A percentile compares a stretch with the other conserved stretches of the same genome.
phyloP scores from a whole-genome alignment of 2,888 invertebrate genomes.

The Drosophila leonis region DNA sequence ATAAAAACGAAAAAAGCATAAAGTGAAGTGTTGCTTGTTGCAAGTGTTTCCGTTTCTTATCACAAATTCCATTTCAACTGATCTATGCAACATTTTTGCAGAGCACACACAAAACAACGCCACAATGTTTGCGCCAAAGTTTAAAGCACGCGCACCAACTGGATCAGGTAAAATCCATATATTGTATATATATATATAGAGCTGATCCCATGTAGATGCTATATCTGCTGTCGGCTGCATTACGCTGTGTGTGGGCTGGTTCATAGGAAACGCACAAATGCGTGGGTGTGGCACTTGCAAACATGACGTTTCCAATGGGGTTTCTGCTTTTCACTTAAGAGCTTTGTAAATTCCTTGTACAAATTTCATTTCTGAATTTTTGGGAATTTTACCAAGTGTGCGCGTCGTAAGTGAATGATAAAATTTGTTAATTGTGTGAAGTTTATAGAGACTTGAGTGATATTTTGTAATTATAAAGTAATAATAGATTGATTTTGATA shows the following conservation, averaged over 20 bases:
- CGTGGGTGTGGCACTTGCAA: conserved; percentile 30
- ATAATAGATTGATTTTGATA: neutral
- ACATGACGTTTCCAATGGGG: conserved; percentile 67
- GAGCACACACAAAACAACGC: conserved; percentile 73
- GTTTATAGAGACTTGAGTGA: neutral
- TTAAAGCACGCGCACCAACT: conserved; percentile 91
- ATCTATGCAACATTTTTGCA: conserved; percentile 53
- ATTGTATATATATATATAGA: neutral
- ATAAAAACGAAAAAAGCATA: neutral
- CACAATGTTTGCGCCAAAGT: conserved; percentile 91
- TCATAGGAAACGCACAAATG: neutral
- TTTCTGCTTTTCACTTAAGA: conserved; percentile 1
- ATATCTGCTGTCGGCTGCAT: conserved; percentile 43
- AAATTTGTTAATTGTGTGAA: neutral
- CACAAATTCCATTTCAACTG: neutral
- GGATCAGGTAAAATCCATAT: conserved; percentile 81
- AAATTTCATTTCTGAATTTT: neutral
- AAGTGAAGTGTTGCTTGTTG: conserved; percentile 43
- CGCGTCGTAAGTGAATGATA: neutral
- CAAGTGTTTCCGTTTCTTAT: conserved; percentile 14
- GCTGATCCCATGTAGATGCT: conserved; percentile 14
- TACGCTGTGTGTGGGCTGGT: conserved; percentile 19
- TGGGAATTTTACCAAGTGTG: too few relatives aligned
- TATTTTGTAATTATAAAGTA: neutral
- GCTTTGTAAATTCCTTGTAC: conserved; percentile 35